Conservation (phyloP, 2,113 vertebrate genomes). For the Patagioenas fasciata region DNA sequence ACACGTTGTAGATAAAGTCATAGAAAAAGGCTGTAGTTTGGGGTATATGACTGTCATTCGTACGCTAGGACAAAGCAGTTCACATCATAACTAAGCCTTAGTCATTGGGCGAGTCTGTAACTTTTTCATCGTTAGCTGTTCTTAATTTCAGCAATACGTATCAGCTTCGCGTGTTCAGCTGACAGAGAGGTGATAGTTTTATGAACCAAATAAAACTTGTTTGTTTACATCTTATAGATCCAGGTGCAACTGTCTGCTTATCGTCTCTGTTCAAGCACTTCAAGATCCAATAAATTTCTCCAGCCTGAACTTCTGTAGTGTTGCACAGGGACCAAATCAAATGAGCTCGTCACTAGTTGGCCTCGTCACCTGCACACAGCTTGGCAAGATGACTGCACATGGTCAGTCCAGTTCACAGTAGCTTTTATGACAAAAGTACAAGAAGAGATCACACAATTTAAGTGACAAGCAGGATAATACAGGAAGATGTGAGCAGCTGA, state of each 20-base stretch:
- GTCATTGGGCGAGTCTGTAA: background rate
- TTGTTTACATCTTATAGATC: background rate
- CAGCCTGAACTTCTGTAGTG: background rate
- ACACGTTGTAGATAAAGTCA: background rate
- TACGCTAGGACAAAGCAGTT: background rate
- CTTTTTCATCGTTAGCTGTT: background rate
- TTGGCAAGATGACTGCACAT: background rate
- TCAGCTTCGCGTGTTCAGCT: background rate
- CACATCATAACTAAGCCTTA: background rate
- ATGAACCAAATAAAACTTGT: background rate
- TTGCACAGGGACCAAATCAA: constrained; percentile 17
- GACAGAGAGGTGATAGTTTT: background rate
- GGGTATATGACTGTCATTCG: background rate
- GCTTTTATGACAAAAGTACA: constrained; percentile 25
- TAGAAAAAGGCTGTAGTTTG: background rate
- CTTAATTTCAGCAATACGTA: background rate
- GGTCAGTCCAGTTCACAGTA: background rate
- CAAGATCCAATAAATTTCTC: background rate
- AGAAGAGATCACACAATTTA: constrained; percentile 35
- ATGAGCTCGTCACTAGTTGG: background rate
- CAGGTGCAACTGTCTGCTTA: background rate
- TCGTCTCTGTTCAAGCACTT: background rate
- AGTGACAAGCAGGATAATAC: constrained; percentile 31
- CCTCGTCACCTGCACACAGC: background rate
- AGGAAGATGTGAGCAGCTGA: constrained; percentile 17